phyloP scores from a whole-genome alignment of 2,888 invertebrate species.

The Erebia aethiops region DNA sequence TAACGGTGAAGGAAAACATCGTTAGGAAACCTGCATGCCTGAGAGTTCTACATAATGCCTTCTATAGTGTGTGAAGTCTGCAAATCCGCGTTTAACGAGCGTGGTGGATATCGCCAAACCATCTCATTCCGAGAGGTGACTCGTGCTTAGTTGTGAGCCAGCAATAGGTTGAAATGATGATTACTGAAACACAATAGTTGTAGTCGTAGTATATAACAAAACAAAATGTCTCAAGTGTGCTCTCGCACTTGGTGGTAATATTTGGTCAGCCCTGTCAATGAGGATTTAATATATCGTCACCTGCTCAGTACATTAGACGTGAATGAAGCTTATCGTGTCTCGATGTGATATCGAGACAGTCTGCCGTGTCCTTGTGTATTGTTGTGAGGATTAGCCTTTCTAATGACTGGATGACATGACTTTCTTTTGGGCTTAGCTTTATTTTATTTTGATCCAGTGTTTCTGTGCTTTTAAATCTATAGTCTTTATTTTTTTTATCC shows the following conservation, averaged over 20 bases:
- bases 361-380: conserved; percentile 21
- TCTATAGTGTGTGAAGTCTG: too few relatives aligned
- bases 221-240: neutral
- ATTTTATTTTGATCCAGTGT: neutral
- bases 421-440: neutral
- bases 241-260: conserved; percentile 47
- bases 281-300: conserved; percentile 43
- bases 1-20: too few relatives aligned
- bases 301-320: conserved; percentile 33
- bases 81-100: too few relatives aligned
- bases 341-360: conserved; percentile 14
- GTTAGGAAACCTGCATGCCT: too few relatives aligned
- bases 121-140: too few relatives aligned
- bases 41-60: too few relatives aligned
- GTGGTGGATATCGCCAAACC: too few relatives aligned
- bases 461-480: too few relatives aligned
- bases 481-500: too few relatives aligned
- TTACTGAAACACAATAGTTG: too few relatives aligned
- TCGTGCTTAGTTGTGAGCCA: too few relatives aligned
- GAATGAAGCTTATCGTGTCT: conserved; percentile 30
- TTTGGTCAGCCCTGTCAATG: conserved; percentile 60
- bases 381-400: conserved; percentile 23
- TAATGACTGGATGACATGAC: conserved; percentile 6
- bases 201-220: neutral
- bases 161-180: too few relatives aligned